Evolutionary conservation across 92 coral and sea anemone genomes (phyloP), one percentile per base, ranked within the genome.

Genomic region (Zoanthus solanderi): DNA sequence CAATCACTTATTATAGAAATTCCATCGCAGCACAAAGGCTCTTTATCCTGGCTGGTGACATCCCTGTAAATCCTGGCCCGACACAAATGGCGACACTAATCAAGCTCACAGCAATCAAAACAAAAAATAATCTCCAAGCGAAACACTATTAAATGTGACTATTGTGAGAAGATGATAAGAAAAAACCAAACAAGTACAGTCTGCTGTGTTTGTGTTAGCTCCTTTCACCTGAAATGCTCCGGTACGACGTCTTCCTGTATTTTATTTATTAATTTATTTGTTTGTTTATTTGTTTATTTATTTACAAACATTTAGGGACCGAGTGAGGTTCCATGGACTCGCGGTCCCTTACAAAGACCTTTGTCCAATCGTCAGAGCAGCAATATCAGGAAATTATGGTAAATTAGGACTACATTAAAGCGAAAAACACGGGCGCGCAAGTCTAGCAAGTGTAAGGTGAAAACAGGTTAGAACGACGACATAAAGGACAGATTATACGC

Each of bases 81-180:
- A 76, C 79, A 79, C 85, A 52, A 79, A 79, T 72, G 57, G 85
- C 67, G 85, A 57, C 23, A 23, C 23, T 23, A 71, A 52, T 52
- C 85, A 79, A 79, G 85, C 85, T 52, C 76, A 71, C 85, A 79
- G 85, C 52, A 79, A 13, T 79, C 85, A 79, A 79, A 79, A 79
- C 85, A 79, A 79, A 60, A 31, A 65, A 83, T 77, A 60, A 73
- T 44, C 63, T 42, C 72, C 72, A 79, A 73, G 76, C 73, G 46
- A 61, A 88, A 79, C 84, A 79, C 57, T 28, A 47, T 78, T 45
- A 88, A 79, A 88, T 87, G 90, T 78, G 90, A 87, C 58, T 81
- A 74, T 47, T 84, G 90, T 66, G 90, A 87, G 85, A 87, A 87
- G 85, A 87, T 78, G 37, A 87, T 79, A 87, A 34, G 90, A 23